Conservation (phyloP, 2,797 vertebrate genomes). For the Lates japonicus region DNA sequence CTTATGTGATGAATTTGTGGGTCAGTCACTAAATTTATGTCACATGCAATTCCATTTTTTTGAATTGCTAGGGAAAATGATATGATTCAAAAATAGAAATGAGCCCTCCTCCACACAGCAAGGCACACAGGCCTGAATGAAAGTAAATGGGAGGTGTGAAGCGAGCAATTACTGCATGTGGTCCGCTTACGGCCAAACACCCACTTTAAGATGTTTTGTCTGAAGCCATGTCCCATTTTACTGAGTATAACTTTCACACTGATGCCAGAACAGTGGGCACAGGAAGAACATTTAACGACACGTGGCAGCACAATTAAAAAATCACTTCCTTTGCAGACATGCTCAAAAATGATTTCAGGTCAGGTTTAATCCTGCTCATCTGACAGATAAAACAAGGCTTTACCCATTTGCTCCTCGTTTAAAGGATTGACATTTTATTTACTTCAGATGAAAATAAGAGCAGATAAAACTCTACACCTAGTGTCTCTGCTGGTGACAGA, state of each 20-base stretch:
- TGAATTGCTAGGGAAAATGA: conserved; percentile 31
- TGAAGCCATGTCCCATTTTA: conserved; percentile 47
- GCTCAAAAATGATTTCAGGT: not conserved
- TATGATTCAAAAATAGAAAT: conserved; percentile 41
- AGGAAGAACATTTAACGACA: not conserved
- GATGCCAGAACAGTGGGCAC: conserved; percentile 35
- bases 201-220: conserved; percentile 57
- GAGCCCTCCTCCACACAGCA: conserved; percentile 19
- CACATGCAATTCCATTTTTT: conserved; percentile 13
- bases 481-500: not conserved
- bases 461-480: not conserved
- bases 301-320: not conserved
- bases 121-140: conserved; percentile 43
- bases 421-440: not conserved
- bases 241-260: conserved; percentile 27
- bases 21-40: conserved; percentile 13
- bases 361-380: not conserved
- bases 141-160: conserved; percentile 58
- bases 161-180: conserved; percentile 43
- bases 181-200: conserved; percentile 46
- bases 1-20: conserved; percentile 12
- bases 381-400: not conserved
- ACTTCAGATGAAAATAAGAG: not conserved
- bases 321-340: not conserved
- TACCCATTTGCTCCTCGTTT: not conserved